Evolutionary conservation across 2,888 invertebrate species (phyloP).

Genomic region (Drosophila suboccidentalis): DNA sequence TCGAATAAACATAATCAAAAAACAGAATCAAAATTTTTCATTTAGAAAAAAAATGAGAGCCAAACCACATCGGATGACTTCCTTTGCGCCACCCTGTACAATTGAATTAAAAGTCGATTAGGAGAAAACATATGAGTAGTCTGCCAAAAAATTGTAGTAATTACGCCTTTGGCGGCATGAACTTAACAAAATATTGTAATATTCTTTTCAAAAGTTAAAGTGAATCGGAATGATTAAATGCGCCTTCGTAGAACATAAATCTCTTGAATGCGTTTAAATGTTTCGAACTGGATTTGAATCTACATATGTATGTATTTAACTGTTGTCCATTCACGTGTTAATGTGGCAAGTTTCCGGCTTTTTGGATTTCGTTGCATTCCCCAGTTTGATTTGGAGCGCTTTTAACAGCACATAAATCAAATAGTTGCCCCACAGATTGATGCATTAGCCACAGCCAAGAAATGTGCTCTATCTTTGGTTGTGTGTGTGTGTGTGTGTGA

Average conservation of each 20-base stretch:
- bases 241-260: constrained; percentile 8
- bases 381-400: constrained; percentile 46
- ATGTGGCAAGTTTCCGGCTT: constrained; percentile 34
- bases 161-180: not conserved
- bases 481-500: not conserved
- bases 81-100: too few relatives aligned
- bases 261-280: constrained; percentile 14
- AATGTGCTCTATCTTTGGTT: constrained; percentile 20
- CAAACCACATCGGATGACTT: too few relatives aligned
- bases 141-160: too few relatives aligned
- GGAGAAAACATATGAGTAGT: too few relatives aligned
- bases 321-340: constrained; percentile 4
- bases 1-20: too few relatives aligned
- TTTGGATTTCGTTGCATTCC: constrained; percentile 41
- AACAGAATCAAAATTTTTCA: too few relatives aligned
- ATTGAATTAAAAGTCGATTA: not conserved
- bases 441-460: constrained; percentile 68
- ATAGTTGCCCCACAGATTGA: constrained; percentile 76
- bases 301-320: not conserved
- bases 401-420: constrained; percentile 67
- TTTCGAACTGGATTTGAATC: constrained; percentile 4
- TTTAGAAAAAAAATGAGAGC: too few relatives aligned
- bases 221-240: not conserved
- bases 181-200: not conserved
- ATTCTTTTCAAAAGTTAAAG: not conserved